phyloP scores from a whole-genome alignment of 2,888 invertebrate species.

The Dorcus hopei region DNA sequence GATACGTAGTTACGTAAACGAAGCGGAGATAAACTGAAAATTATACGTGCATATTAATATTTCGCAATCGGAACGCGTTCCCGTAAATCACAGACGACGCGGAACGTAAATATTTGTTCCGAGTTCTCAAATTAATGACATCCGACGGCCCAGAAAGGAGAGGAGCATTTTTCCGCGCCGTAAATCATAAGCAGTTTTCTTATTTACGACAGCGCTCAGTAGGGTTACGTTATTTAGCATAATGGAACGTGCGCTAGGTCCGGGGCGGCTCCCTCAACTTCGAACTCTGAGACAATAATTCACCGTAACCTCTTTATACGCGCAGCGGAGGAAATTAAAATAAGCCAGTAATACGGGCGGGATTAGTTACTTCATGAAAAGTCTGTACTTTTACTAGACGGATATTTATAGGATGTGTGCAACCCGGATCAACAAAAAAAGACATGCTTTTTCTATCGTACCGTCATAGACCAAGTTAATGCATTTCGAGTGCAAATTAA shows the following conservation, averaged over 20 bases:
- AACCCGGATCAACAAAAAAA: no score
- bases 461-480: no score
- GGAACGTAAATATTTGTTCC: neutral
- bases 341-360: slow-evolving; percentile 1
- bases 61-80: no score
- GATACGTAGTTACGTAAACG: no score
- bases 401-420: no score
- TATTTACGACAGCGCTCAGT: slow-evolving; percentile 34
- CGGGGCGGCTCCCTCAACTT: slow-evolving; percentile 27
- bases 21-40: no score
- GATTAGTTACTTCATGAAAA: neutral
- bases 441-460: no score
- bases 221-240: slow-evolving; percentile 37
- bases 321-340: slow-evolving; percentile 17
- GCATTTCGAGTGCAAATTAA: no score
- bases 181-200: slow-evolving; percentile 37
- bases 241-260: slow-evolving; percentile 33
- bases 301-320: slow-evolving; percentile 23
- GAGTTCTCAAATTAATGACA: slow-evolving; percentile 24
- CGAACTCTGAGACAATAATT: slow-evolving; percentile 31
- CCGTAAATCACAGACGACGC: neutral
- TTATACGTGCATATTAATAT: no score
- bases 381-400: neutral
- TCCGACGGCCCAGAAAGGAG: slow-evolving; percentile 23
- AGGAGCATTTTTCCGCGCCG: slow-evolving; percentile 29